A percentile compares a stretch with the other conserved stretches of the same genome.
Conservation (phyloP, 2,113 vertebrate genomes). For the Ahaetulla prasina region DNA sequence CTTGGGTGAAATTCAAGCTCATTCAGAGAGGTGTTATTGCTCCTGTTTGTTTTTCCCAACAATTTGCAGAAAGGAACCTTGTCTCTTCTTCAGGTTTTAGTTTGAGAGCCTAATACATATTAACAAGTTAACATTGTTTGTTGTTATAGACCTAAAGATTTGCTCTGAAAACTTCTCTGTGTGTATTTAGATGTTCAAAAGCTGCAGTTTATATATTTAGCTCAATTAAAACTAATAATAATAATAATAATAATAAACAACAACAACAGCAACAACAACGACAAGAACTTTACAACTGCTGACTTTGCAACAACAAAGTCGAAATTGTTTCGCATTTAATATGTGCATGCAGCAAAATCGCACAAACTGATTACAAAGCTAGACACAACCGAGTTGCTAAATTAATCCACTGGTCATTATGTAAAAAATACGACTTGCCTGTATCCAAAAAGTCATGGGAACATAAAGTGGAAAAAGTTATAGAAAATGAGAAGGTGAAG, state of each 20-base stretch:
- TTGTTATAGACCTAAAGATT: not conserved
- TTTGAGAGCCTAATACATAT: constrained; percentile 19
- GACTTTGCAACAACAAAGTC: too few relatives aligned
- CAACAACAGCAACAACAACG: too few relatives aligned
- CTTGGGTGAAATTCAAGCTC: not conserved
- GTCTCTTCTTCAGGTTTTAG: not conserved
- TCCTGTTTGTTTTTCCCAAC: constrained; percentile 7
- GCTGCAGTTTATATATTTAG: constrained; percentile 2
- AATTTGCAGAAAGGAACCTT: not conserved
- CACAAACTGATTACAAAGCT: too few relatives aligned
- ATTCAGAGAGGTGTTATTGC: constrained; percentile 12
- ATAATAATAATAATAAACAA: not conserved
- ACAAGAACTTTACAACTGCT: too few relatives aligned
- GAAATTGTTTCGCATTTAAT: too few relatives aligned
- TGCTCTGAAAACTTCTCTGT: constrained; percentile 13
- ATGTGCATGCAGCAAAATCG: too few relatives aligned
- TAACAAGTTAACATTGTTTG: constrained; percentile 18
- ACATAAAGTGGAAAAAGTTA: too few relatives aligned
- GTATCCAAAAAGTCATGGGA: too few relatives aligned
- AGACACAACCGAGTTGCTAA: too few relatives aligned
- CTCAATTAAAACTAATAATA: constrained; percentile 36
- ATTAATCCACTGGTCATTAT: too few relatives aligned
- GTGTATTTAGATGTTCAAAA: constrained; percentile 13
- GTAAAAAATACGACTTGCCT: too few relatives aligned
- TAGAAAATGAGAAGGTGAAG: too few relatives aligned